phyloP scores from a whole-genome alignment of 1,140 invertebrate species.

The Odontomachus brunneus region DNA sequence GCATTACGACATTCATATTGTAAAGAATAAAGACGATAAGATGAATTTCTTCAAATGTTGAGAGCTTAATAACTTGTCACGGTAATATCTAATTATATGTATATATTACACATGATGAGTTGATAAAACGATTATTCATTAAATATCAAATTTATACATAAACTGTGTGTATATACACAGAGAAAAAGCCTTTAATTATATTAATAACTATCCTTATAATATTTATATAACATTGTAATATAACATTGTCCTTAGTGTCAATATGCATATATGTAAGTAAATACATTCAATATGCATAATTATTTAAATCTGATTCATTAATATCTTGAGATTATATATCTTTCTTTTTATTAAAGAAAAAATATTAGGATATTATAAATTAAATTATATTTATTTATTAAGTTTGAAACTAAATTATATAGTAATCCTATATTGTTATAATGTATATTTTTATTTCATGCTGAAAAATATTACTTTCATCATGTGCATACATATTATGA shows the following conservation, averaged over 20 bases:
- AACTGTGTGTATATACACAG: neutral
- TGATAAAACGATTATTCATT: constrained; percentile 3
- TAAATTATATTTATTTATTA: neutral
- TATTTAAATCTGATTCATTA: neutral
- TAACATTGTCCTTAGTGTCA: too few species aligned
- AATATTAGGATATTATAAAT: neutral
- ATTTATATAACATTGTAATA: too few species aligned
- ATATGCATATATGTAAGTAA: too few species aligned
- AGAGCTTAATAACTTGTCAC: neutral
- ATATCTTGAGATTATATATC: neutral
- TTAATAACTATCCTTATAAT: too few species aligned
- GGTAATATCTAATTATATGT: neutral
- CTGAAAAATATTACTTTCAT: neutral
- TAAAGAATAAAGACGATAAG: constrained; percentile 9
- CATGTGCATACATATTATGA: neutral
- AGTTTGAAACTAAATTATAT: neutral
- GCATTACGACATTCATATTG: constrained; percentile 2
- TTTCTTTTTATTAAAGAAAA: neutral
- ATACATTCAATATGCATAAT: neutral
- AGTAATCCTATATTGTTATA: neutral
- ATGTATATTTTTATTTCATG: neutral
- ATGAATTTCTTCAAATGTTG: neutral
- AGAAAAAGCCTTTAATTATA: too few species aligned
- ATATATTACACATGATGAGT: neutral
- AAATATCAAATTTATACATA: neutral